Base-by-base conservation (phyloP, 2,888 invertebrate genomes). In the Tuberolachnus salignus region DNA sequence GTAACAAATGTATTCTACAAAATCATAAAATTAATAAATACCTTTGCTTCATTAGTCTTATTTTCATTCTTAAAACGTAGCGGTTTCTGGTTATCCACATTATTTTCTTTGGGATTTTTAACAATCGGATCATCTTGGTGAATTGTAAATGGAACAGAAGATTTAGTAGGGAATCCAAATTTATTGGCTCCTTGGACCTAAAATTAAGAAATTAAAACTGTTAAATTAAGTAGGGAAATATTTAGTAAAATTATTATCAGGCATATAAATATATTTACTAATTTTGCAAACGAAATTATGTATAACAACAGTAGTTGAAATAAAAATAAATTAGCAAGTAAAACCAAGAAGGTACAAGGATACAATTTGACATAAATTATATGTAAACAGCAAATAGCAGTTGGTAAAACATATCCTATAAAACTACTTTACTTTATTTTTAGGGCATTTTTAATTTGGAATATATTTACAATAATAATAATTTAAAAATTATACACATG, bases 91-190 rank as follows among this genome's bases (percentile, higher is more conserved):
- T 34, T 67, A 59, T 57, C 67, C 21, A 46, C 55, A 59, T 59
- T 51, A 9, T 51, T 67, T 13, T 8, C 51, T 69, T 21, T 26
- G 57, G n/a, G 11, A 19, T 63, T 26, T 42, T 73, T 59, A n/a
- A 26, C 13, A 49, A 8, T 14, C 49, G 49, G 42, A 42, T 69
- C 51, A 63, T 73, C 78, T 78, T 78, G 67, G 51, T 78, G 78
- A 67, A 78, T 78, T 34, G 59, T 51, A 78, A 78, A 78, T 34
- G 78, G 78, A 19, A 78, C 69, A 51, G 78, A 57, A 3, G 67
- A 49, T 78, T 78, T 78, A 19, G 51, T 59, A n/a, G 78, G 14
- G 34, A 55, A 51, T 23, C 59, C 16, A 69, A 78, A 78, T 55
- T 59, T 51, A 78, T n/a, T 78, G 34, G 78, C 9, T 69, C 49